Evolutionary conservation across 1,140 invertebrate species (phyloP), one percentile per base, ranked within the genome.

Genomic region (Microplitis demolitor): DNA sequence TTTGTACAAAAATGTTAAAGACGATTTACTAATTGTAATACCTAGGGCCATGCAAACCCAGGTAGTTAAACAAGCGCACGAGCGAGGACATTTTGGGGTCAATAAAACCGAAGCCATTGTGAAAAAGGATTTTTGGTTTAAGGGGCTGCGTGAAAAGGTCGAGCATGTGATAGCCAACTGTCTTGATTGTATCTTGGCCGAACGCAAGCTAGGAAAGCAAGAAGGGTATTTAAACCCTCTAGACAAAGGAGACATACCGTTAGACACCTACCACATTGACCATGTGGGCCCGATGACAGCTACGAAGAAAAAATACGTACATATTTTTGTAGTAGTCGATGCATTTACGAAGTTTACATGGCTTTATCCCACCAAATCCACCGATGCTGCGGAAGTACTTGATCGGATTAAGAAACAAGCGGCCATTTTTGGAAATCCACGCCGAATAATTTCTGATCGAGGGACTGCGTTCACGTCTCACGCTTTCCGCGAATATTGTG

Each of bases 201-300:
- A 78, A 4, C 81, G 75, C 6, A 87, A 88, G 69, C 53, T 66
- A 70, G 85, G 87, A 6, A 88, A 87, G 74, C 75, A 83, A 75
- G 85, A 88, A 74, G 85, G 74, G n/a, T 33, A 14, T 1, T 60
- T 75, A 50, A 60, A 51, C n/a, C 63, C 74, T 3, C 68, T 75
- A 16, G 35, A 54, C 3, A 72, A 74, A 45, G 72, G 72, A 8
- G 72, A 77, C 3, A 16, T 61, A 0, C 82, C 81, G 6, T 61
- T 84, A 0, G 56, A 81, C 62, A 83, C 82, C n/a, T 56, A 82
- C 5, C 83, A 85, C 73, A 24, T 80, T 13, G 83, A 85, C 72
- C 80, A 85, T 70, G 61, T 85, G n/a, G 78, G 80, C 9, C 79
- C 76, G 63, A 70, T 82, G 63, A 66, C 68, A 4, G 14, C 45